These are phyloP conservation scores for Watersipora subatra DNA, from an alignment of 1,140 invertebrate genomes.

Conservation along the genomic window DNA sequence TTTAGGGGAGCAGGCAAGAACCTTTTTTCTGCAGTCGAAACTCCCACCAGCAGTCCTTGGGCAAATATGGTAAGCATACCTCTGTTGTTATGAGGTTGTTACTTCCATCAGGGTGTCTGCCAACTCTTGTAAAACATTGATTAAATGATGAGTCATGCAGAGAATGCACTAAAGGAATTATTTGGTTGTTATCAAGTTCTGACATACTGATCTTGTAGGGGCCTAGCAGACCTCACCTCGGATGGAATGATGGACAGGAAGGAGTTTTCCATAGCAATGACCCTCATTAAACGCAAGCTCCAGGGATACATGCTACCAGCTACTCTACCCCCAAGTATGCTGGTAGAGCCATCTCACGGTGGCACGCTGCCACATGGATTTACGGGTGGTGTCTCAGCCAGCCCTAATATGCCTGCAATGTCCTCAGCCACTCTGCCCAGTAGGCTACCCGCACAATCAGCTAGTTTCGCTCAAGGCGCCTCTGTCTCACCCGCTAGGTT, in stretches of 20 bases:
- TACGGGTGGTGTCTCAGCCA: conserved; percentile 9
- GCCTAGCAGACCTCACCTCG: conserved; percentile 79
- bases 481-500: background rate
- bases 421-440: background rate
- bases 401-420: conserved; percentile 10
- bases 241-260: conserved; percentile 93
- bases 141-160: background rate
- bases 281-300: conserved; percentile 80
- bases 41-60: conserved; percentile 72
- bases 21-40: conserved; percentile 82
- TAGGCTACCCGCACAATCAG: background rate
- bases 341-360: conserved; percentile 27
- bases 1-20: conserved; percentile 85
- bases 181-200: background rate
- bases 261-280: conserved; percentile 95
- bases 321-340: conserved; percentile 59
- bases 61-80: conserved; percentile 70
- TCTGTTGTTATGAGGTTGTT: background rate
- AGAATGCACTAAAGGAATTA: background rate
- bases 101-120: background rate
- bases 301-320: conserved; percentile 79
- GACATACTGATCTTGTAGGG: conserved; percentile 47
- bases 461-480: background rate
- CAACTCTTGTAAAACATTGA: background rate
- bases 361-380: conserved; percentile 16